Conservation (phyloP, 1,140 invertebrate genomes). For the Centruroides vittatus region DNA sequence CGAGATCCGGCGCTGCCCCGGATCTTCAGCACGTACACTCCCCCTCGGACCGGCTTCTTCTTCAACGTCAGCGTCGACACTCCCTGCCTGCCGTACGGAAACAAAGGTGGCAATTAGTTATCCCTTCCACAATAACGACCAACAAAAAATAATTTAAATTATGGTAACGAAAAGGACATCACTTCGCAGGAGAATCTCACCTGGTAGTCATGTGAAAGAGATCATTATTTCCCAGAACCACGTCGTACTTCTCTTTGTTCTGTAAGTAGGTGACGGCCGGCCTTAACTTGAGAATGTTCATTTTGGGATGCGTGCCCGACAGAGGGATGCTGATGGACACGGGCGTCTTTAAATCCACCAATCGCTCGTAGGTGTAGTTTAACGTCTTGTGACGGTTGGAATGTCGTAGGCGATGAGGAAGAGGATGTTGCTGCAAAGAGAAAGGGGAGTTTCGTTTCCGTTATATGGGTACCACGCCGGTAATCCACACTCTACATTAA, state of each 20-base stretch:
- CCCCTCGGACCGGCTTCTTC: too few relatives aligned
- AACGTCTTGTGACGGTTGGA: conserved; percentile 30
- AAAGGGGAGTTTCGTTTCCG: not conserved
- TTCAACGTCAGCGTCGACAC: too few relatives aligned
- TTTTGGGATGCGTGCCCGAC: conserved; percentile 44
- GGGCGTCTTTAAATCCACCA: conserved; percentile 24
- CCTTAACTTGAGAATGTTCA: conserved; percentile 45
- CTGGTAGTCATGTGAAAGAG: conserved; percentile 40
- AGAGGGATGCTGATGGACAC: conserved; percentile 39
- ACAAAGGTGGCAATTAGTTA: too few relatives aligned
- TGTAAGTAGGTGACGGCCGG: conserved; percentile 38
- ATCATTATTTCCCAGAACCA: conserved; percentile 47
- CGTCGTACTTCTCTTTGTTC: conserved; percentile 46
- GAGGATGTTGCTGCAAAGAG: conserved; percentile 10
- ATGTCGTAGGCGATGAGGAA: conserved; percentile 8
- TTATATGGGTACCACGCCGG: not conserved
- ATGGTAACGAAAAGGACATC: too few relatives aligned
- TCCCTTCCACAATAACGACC: too few relatives aligned
- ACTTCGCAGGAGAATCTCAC: not conserved
- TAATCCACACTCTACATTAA: too few relatives aligned
- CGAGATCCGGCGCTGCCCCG: too few relatives aligned
- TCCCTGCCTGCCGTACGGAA: too few relatives aligned
- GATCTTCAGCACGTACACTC: too few relatives aligned
- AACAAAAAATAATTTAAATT: too few relatives aligned
- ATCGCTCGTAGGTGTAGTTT: not conserved